Evolutionary conservation across 2,113 vertebrate genomes (phyloP).

Genomic region (Hypanus sabinus): DNA sequence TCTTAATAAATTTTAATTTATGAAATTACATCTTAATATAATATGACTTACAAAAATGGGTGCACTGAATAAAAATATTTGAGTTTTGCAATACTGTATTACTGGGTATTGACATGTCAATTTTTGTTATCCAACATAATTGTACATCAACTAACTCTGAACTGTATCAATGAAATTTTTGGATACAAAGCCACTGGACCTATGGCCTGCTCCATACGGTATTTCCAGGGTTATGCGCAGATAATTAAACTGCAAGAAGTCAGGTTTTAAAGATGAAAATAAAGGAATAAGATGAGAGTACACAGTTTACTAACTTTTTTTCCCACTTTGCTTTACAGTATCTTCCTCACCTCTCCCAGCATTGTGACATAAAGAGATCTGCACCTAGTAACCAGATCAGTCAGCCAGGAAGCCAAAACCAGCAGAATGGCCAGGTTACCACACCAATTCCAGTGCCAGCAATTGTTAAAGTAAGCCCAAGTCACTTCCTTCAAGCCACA

Average conservation of each 20-base stretch:
- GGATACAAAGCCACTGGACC: neutral
- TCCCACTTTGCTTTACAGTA: constrained; percentile 35
- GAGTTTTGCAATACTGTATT: neutral
- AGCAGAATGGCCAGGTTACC: constrained; percentile 52
- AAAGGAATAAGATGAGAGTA: neutral
- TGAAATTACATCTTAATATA: neutral
- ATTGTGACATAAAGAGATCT: constrained; percentile 43
- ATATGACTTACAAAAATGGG: neutral
- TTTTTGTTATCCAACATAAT: neutral
- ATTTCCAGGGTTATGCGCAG: neutral
- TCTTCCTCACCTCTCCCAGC: constrained; percentile 52
- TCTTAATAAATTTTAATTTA: neutral
- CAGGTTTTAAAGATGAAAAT: neutral
- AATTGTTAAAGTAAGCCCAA: constrained; percentile 72
- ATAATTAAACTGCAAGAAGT: too few species aligned
- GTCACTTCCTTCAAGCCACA: neutral
- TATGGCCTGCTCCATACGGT: neutral
- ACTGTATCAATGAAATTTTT: neutral
- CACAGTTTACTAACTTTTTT: neutral
- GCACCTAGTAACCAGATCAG: constrained; percentile 51
- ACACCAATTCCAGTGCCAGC: constrained; percentile 58
- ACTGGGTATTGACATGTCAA: neutral
- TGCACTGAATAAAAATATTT: neutral
- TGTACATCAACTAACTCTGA: neutral
- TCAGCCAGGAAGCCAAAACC: constrained; percentile 61